phyloP scores from a whole-genome alignment of 2,888 invertebrate genomes.

The Criorhina ranunculi region DNA sequence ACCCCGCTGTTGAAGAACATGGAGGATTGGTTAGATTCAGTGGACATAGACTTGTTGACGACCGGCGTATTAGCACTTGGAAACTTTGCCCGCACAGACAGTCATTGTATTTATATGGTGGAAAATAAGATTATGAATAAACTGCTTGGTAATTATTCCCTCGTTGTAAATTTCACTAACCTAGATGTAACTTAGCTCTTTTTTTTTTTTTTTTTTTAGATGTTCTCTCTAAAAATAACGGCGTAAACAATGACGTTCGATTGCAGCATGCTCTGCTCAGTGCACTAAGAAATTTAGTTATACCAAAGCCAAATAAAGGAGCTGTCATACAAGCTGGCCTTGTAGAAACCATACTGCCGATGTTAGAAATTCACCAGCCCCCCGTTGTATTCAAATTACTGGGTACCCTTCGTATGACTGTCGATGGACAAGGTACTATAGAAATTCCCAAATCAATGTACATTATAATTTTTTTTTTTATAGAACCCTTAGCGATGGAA shows the following conservation, averaged over 20 bases:
- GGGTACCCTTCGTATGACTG: conserved; percentile 93
- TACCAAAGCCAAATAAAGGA: conserved; percentile 90
- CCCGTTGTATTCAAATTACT: conserved; percentile 94
- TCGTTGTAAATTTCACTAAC: background rate
- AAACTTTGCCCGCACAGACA: conserved; percentile 95
- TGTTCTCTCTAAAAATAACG: conserved; percentile 86
- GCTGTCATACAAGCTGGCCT: conserved; percentile 90
- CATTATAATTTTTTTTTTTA: conserved; percentile 68
- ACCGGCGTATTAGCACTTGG: conserved; percentile 94
- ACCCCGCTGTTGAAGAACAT: conserved; percentile 89
- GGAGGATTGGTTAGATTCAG: conserved; percentile 91
- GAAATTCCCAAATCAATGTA: background rate
- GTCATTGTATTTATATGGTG: conserved; percentile 93
- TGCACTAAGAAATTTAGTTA: conserved; percentile 91
- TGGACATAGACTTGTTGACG: conserved; percentile 90
- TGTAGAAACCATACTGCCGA: conserved; percentile 89
- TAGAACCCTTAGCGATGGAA: conserved; percentile 89
- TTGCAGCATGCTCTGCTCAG: conserved; percentile 86
- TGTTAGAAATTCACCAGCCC: conserved; percentile 88
- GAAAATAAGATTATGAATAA: conserved; percentile 90
- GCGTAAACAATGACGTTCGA: conserved; percentile 87
- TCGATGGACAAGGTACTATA: conserved; percentile 91
- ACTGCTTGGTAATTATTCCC: conserved; percentile 86
- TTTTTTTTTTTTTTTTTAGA: conserved; percentile 77
- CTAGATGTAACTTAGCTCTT: background rate